A percentile compares a stretch with the other conserved stretches of the same genome.
These are phyloP conservation scores for Batillaria attramentaria DNA, from an alignment of 1,140 invertebrate genomes.

Conservation along the genomic window DNA sequence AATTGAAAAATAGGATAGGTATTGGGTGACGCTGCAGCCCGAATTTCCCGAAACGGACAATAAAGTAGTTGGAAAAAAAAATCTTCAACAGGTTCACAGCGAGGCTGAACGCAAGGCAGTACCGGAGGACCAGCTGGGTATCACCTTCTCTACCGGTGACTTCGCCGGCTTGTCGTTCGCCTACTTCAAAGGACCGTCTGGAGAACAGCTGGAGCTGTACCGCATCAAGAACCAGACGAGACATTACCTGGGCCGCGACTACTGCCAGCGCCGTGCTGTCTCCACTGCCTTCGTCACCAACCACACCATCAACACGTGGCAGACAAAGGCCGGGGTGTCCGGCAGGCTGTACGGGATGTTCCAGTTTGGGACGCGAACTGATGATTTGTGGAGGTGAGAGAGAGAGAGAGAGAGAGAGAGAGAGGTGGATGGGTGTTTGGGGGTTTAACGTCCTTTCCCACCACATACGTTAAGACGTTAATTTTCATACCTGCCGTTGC, in stretches of 20 bases:
- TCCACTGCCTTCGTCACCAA: slow-evolving; percentile 14
- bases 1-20: too few species aligned
- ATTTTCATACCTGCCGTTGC: too few species aligned
- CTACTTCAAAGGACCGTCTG: slow-evolving; percentile 22
- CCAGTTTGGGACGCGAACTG: slow-evolving; percentile 28
- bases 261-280: slow-evolving; percentile 6
- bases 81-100: slow-evolving; percentile 18
- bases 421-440: background rate
- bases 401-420: background rate
- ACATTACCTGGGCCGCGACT: slow-evolving; percentile 9
- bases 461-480: too few species aligned
- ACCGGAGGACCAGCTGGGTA: background rate
- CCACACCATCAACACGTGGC: slow-evolving; percentile 1
- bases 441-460: too few species aligned
- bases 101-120: slow-evolving; percentile 12
- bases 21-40: too few species aligned
- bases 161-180: slow-evolving; percentile 27
- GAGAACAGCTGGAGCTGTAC: slow-evolving; percentile 30
- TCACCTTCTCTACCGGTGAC: slow-evolving; percentile 17
- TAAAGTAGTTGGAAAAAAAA: too few species aligned
- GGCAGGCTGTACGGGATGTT: slow-evolving; percentile 16
- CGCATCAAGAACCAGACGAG: slow-evolving; percentile 15
- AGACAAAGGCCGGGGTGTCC: background rate
- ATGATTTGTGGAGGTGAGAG: slow-evolving; percentile 19
- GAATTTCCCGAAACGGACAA: too few species aligned